Base-by-base conservation (phyloP, 2,797 vertebrate species). In the Xerus rutilus region DNA sequence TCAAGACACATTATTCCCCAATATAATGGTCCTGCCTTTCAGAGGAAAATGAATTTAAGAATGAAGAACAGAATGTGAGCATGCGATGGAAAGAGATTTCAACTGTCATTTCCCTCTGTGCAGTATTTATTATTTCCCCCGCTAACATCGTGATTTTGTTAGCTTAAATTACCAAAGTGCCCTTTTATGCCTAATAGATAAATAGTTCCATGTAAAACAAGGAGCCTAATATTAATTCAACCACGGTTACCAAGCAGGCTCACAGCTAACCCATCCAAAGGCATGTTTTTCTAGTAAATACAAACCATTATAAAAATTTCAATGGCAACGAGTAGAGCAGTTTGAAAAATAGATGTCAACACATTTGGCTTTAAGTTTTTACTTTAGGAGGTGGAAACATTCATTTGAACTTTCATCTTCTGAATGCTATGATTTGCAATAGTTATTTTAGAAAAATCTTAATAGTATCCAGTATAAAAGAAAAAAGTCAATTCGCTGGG, bases 1-100 rank as follows among this genome's bases (percentile, higher is more conserved):
- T 69, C 89, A 97, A 89, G 94, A 96, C 96, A 97, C 95, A 96
- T 96, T 95, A 97, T 89, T 96, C 96, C 91, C 96, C 91, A 84
- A 52, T 64, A 96, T 52, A 97, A 98, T 77, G 10, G 95, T 89
- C 94, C 97, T 97, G 91, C 72, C 94, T 97, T 98, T 97, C 77
- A 97, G 96, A 98, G 92, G 54, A 45, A 91, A 97, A 85, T 92
- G 89, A 78, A 76, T 96, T 97, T 95, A 96, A 97, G 85, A 97
- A 98, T 85, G 91, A 97, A 95, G 95, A 96, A 95, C 85, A 86
- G 86, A 96, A 95, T 73, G 59, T 69, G 76, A 96, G 95, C 0
- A 23, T n/a, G 89, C 85, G 89, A 87, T 88, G 74, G 81, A 89
- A 96, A 95, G 11, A 93, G 86, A 94, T 96, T 93, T 91, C 93